phyloP scores from a whole-genome alignment of 2,888 invertebrate genomes.

The Lithophane semibrunnea region DNA sequence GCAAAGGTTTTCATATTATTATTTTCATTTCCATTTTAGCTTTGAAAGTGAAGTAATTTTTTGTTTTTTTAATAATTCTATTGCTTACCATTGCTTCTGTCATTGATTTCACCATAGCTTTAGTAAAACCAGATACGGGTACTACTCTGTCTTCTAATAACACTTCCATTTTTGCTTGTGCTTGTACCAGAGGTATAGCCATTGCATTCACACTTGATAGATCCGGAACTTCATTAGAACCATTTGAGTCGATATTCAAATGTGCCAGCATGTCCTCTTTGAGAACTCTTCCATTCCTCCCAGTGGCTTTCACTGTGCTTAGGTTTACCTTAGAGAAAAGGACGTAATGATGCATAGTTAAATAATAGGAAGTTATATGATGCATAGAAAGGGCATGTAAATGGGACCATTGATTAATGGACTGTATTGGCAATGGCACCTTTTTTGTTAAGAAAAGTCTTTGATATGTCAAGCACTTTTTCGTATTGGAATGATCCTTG shows the following conservation, averaged over 20 bases:
- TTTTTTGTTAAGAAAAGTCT: background rate
- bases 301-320: conserved; percentile 93
- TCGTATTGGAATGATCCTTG: background rate
- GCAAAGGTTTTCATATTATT: conserved; percentile 56
- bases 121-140: conserved; percentile 95
- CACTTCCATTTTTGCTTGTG: conserved; percentile 75
- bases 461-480: background rate
- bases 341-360: background rate
- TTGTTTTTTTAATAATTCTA: background rate
- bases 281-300: conserved; percentile 96
- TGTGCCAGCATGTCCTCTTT: conserved; percentile 97
- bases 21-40: background rate
- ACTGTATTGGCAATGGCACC: background rate
- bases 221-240: conserved; percentile 85
- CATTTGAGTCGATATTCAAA: conserved; percentile 90
- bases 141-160: conserved; percentile 89
- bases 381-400: background rate
- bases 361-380: background rate
- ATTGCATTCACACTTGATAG: conserved; percentile 70
- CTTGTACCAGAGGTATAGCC: conserved; percentile 71
- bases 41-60: background rate
- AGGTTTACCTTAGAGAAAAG: conserved; percentile 91
- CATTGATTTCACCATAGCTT: conserved; percentile 99
- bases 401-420: background rate
- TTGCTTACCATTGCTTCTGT: conserved; percentile 82